Base-by-base conservation (phyloP, 2,888 invertebrate species). In the Cephus spinipes region DNA sequence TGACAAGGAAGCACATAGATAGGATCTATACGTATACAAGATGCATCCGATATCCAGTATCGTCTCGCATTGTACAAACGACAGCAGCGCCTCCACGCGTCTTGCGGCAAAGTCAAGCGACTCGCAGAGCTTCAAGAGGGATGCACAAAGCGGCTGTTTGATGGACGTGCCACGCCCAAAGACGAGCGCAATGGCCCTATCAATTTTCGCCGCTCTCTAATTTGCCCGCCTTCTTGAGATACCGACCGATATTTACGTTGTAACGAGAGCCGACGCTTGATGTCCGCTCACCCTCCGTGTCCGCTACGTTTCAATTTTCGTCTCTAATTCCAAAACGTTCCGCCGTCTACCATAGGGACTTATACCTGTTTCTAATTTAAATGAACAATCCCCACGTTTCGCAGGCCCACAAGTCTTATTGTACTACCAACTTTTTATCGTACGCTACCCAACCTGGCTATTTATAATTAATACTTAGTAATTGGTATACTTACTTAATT, bases 131-230 rank as follows among this genome's bases (percentile, higher is more conserved):
- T 32, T 32, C 30, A 11, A 69, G 15, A 31, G 71, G 71, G 71
- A 71, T 33, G 71, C 71, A 31, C 33, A 32, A 12, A 80, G 79
- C 76, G 79, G 79, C 78, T 77, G 80, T 85, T 82, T 83, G 86
- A 85, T 84, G 83, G 82, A 86, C 81, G 81, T 75, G 82, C 80
- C 79, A 82, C 83, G 84, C 85, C 85, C 81, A 76, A 74, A 78
- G 80, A 81, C 74, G 78, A 76, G 77, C 76, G 73, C 77, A 80
- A 83, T 83, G 85, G 83, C 80, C 87, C 85, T 86, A 87, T 85
- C 85, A 85, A 87, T 86, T 87, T 85, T 83, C 80, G 80, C 84
- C 82, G 87, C 82, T 81, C 85, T 87, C 82, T 85, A 86, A 87
- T 87, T 85, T 84, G 82, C 81, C 80, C 80, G 79, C 82, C 79